These are phyloP conservation scores for Pegea sp. DNA, from an alignment of 23 tunicate species.

Conservation along the genomic window DNA sequence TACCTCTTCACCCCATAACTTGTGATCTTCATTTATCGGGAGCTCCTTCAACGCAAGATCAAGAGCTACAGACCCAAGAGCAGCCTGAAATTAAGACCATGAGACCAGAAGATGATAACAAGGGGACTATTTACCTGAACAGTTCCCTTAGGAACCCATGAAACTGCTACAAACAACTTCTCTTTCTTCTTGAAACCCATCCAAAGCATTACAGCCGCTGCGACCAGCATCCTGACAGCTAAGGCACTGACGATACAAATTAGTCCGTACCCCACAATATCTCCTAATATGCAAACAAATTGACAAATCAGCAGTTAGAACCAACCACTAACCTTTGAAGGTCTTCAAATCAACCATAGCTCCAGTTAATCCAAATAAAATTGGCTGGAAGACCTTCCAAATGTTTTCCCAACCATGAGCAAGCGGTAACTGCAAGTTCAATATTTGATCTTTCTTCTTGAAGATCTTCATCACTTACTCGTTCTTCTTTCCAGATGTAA, in stretches of 20 bases:
- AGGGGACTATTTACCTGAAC: constrained; percentile 31
- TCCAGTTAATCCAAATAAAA: constrained; percentile 68
- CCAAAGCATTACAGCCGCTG: constrained; percentile 28
- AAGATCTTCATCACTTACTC: constrained; percentile 9
- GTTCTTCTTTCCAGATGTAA: constrained; percentile 41
- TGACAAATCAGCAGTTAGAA: too few species aligned
- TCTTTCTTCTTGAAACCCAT: constrained; percentile 22
- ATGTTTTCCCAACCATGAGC: constrained; percentile 47
- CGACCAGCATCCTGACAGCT: constrained; percentile 11
- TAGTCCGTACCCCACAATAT: constrained; percentile 34
- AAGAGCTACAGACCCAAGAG: constrained; percentile 42
- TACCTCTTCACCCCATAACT: constrained; percentile 30
- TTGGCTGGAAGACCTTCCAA: constrained; percentile 68
- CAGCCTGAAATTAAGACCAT: constrained; percentile 21
- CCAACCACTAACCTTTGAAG: constrained; percentile 47
- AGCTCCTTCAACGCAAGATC: constrained; percentile 12
- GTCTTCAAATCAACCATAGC: constrained; percentile 31
- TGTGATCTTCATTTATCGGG: constrained; percentile 4
- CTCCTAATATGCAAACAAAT: too few species aligned
- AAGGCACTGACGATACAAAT: constrained; percentile 20
- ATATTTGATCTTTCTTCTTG: background rate
- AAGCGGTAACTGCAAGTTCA: constrained; percentile 22
- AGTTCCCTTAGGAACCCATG: constrained; percentile 75
- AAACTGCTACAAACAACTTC: constrained; percentile 27
- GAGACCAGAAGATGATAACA: background rate